These are phyloP conservation scores for Paralichthys olivaceus DNA, from an alignment of 2,113 vertebrate species.

Conservation along the genomic window DNA sequence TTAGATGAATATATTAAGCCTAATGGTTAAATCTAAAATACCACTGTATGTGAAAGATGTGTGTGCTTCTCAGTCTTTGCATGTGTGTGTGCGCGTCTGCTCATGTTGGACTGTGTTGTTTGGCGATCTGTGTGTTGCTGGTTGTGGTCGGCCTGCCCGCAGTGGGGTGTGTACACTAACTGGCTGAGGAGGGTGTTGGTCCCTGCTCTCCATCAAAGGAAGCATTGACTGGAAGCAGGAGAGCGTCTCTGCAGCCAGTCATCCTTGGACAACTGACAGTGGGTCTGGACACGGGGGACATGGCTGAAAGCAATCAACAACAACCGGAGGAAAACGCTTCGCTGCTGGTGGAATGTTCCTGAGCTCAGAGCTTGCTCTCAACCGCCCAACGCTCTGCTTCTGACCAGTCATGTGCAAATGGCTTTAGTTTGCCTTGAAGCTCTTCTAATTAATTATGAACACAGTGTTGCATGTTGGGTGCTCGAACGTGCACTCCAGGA, in stretches of 20 bases:
- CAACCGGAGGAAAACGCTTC: slow-evolving; percentile 60
- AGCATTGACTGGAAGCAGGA: slow-evolving; percentile 73
- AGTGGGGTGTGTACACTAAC: slow-evolving; percentile 63
- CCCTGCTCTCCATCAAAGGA: slow-evolving; percentile 73
- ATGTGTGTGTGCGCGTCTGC: neutral
- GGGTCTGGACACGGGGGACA: slow-evolving; percentile 53
- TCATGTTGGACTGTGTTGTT: slow-evolving; percentile 26
- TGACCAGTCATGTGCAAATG: slow-evolving; percentile 52
- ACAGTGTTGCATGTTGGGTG: slow-evolving; percentile 30
- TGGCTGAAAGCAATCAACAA: slow-evolving; percentile 69
- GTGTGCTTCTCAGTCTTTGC: neutral
- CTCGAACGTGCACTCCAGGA: slow-evolving; percentile 14
- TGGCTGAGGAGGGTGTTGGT: slow-evolving; percentile 54
- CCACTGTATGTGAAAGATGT: neutral
- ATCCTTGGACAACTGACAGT: slow-evolving; percentile 78
- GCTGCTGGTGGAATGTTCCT: slow-evolving; percentile 52
- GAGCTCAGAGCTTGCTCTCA: slow-evolving; percentile 33
- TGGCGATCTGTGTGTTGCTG: slow-evolving; percentile 23
- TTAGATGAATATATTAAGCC: too few relatives aligned
- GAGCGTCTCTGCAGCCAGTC: slow-evolving; percentile 72
- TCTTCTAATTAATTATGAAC: slow-evolving; percentile 56
- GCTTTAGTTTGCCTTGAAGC: slow-evolving; percentile 37
- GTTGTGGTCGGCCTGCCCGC: slow-evolving; percentile 47
- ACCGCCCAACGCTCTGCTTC: slow-evolving; percentile 40
- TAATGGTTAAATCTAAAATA: too few relatives aligned